phyloP scores from a whole-genome alignment of 2,888 invertebrate genomes.

The Drosophila acutilabella region DNA sequence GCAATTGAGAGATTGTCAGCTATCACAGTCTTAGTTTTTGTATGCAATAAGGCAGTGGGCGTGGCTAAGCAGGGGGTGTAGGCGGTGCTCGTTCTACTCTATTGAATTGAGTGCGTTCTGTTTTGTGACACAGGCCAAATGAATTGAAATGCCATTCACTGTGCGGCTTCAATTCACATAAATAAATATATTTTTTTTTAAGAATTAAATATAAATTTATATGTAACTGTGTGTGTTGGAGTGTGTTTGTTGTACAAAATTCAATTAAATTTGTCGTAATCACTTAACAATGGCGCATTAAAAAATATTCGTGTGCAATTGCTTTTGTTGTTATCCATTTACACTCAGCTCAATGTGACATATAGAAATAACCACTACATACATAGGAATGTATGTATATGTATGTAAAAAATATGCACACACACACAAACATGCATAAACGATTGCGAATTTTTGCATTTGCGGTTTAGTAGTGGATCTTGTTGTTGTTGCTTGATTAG shows the following conservation, averaged over 20 bases:
- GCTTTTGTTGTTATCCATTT: slow-evolving; percentile 46
- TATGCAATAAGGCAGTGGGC: slow-evolving; percentile 13
- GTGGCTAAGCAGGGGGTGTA: slow-evolving; percentile 15
- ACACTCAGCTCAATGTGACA: slow-evolving; percentile 34
- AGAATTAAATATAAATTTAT: not conserved
- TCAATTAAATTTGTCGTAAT: slow-evolving; percentile 73
- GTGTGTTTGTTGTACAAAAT: slow-evolving; percentile 48
- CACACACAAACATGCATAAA: not conserved
- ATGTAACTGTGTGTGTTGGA: not conserved
- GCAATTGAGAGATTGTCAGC: slow-evolving; percentile 5
- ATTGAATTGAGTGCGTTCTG: slow-evolving; percentile 9
- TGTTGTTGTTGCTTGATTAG: slow-evolving; percentile 48
- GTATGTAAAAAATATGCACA: not conserved
- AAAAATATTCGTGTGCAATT: slow-evolving; percentile 53
- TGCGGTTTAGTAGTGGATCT: slow-evolving; percentile 31
- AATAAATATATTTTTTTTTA: slow-evolving; percentile 9
- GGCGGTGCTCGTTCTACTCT: not conserved
- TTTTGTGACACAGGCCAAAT: slow-evolving; percentile 22
- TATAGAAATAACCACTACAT: not conserved
- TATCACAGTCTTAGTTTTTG: not conserved
- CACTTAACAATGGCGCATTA: slow-evolving; percentile 68
- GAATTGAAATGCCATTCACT: slow-evolving; percentile 51
- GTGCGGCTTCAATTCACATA: slow-evolving; percentile 23
- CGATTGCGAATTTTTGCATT: slow-evolving; percentile 35
- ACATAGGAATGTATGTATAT: not conserved